Conservation (phyloP, 2,113 vertebrate species). For the Bombycilla garrulus region DNA sequence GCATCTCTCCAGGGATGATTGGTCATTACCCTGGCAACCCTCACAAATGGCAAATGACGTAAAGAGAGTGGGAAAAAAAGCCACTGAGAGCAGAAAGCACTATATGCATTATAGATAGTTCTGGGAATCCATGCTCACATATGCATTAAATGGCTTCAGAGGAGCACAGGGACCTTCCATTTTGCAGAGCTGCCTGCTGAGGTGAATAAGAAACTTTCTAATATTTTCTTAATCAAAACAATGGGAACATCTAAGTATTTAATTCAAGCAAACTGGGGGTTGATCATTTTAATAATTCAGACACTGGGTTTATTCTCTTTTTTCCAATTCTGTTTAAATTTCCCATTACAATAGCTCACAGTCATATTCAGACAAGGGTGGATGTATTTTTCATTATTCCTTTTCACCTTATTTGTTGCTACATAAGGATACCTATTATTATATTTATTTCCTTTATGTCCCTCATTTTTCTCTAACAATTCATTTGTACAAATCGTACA, state of each 20-base stretch:
- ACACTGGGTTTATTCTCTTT: neutral
- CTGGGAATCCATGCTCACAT: slow-evolving; percentile 69
- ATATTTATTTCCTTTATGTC: neutral
- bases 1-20: slow-evolving; percentile 85
- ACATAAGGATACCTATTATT: neutral
- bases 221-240: slow-evolving; percentile 37
- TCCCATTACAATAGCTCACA: neutral
- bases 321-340: neutral
- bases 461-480: neutral
- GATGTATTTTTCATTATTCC: neutral
- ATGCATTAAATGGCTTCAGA: slow-evolving; percentile 75
- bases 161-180: slow-evolving; percentile 61
- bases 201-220: slow-evolving; percentile 45
- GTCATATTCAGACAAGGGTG: neutral
- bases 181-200: slow-evolving; percentile 43
- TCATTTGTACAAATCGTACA: neutral
- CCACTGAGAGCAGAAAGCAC: slow-evolving; percentile 78
- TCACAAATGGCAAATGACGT: slow-evolving; percentile 91
- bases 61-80: slow-evolving; percentile 87
- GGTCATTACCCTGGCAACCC: slow-evolving; percentile 88
- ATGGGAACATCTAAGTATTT: slow-evolving; percentile 26
- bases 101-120: slow-evolving; percentile 85
- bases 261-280: slow-evolving; percentile 32
- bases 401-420: neutral
- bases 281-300: slow-evolving; percentile 20